Percentiles rank a stretch among this genome's conserved stretches.
Evolutionary conservation across 2,888 invertebrate species (phyloP).

Genomic region (Rhorus exstirpatorius): DNA sequence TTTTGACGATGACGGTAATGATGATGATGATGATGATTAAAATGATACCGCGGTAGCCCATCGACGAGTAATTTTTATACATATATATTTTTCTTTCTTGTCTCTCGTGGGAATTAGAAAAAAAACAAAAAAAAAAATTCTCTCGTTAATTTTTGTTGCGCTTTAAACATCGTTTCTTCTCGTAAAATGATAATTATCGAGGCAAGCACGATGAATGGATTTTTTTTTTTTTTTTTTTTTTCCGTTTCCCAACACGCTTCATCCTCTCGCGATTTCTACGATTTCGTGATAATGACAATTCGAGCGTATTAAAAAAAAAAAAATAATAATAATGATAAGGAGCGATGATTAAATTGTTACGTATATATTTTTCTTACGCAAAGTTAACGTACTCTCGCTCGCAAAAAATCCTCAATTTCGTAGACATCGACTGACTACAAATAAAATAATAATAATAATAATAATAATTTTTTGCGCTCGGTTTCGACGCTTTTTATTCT

Average conservation of each 20-base stretch:
- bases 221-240: constrained; percentile 20
- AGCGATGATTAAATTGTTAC: constrained; percentile 58
- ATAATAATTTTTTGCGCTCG: background rate
- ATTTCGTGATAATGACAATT: constrained; percentile 3
- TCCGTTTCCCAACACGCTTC: constrained; percentile 22
- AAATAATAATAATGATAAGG: constrained; percentile 31
- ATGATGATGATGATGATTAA: background rate
- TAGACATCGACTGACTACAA: background rate
- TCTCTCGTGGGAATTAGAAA: background rate
- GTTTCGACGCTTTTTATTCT: constrained; percentile 29
- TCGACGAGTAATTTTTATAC: constrained; percentile 23
- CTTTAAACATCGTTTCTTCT: constrained; percentile 29
- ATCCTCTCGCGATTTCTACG: constrained; percentile 23
- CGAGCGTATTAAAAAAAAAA: constrained; percentile 42
- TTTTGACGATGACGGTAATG: constrained; percentile 44
- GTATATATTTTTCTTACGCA: constrained; percentile 43
- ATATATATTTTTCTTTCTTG: constrained; percentile 12
- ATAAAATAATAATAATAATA: background rate
- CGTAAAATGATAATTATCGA: background rate
- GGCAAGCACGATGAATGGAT: background rate
- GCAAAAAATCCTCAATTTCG: background rate
- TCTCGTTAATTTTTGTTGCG: constrained; percentile 32
- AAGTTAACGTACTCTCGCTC: constrained; percentile 8
- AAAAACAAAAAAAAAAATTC: background rate
- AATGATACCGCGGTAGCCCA: background rate